Conservation (phyloP, 2,797 vertebrate genomes). For the Apodemus agrarius region DNA sequence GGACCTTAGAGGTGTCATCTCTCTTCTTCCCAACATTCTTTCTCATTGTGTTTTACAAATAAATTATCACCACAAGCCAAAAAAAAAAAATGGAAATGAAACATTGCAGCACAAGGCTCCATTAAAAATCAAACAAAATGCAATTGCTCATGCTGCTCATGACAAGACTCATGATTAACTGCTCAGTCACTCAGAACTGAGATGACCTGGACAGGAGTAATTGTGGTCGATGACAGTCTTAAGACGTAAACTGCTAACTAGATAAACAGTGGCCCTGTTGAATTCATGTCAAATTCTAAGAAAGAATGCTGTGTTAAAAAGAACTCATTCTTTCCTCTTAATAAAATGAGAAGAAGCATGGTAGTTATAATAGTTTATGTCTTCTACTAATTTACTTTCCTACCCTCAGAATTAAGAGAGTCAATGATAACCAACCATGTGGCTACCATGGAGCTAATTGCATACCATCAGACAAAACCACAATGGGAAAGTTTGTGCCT, state of each 20-base stretch:
- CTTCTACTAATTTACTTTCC: neutral
- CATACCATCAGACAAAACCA: neutral
- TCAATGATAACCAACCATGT: neutral
- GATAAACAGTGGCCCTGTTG: neutral
- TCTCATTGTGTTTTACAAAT: conserved; percentile 49
- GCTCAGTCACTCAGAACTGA: conserved; percentile 40
- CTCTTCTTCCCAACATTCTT: neutral
- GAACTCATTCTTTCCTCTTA: neutral
- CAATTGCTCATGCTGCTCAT: conserved; percentile 7
- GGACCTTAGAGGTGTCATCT: neutral
- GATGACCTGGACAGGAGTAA: neutral
- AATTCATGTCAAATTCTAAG: neutral
- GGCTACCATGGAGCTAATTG: neutral
- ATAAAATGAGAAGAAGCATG: neutral
- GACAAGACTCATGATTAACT: conserved; percentile 49
- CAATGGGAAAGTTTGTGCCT: neutral
- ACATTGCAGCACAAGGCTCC: conserved; percentile 3
- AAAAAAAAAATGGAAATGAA: conserved; percentile 46
- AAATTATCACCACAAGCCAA: conserved; percentile 48
- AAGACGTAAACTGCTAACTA: neutral
- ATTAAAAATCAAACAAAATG: conserved; percentile 72
- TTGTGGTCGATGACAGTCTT: neutral
- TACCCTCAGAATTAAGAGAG: neutral
- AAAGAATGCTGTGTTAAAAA: conserved; percentile 5
- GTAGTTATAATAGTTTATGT: neutral